Conservation (phyloP, 1,140 invertebrate species). For the Pogonognathellus flavescens region DNA sequence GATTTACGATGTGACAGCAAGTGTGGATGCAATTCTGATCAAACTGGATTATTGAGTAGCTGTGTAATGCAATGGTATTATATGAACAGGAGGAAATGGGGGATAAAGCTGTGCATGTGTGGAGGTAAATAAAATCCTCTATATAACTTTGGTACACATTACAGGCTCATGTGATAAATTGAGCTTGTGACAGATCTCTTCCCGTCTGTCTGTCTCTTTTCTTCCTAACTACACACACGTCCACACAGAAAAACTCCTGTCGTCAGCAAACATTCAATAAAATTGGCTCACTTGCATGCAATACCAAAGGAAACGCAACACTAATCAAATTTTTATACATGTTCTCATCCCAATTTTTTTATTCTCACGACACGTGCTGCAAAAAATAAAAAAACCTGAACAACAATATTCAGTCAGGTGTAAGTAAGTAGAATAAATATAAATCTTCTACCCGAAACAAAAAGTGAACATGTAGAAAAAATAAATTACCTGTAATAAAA, state of each 20-base stretch:
- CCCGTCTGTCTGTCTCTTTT: background rate
- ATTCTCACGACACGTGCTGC: background rate
- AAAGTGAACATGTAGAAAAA: background rate
- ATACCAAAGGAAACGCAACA: background rate
- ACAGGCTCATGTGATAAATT: slow-evolving; percentile 8
- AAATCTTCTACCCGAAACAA: too few species aligned
- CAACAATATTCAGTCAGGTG: background rate
- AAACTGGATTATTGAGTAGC: too few species aligned
- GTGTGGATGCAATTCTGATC: too few species aligned
- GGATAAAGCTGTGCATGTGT: too few species aligned
- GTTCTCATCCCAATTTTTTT: background rate
- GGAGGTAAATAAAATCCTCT: too few species aligned
- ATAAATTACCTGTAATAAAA: background rate
- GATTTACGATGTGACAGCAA: too few species aligned
- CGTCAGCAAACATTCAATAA: background rate
- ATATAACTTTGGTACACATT: too few species aligned
- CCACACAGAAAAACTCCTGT: background rate
- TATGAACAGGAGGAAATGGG: too few species aligned
- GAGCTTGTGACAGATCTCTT: slow-evolving; percentile 12
- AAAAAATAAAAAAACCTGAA: background rate
- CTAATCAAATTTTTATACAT: too few species aligned
- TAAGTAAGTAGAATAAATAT: background rate
- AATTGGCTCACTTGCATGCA: slow-evolving; percentile 17
- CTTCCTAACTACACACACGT: background rate
- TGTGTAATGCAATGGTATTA: too few species aligned